Evolutionary conservation across 2,113 vertebrate species (phyloP), one percentile per base, ranked within the genome.

Genomic region (Saccopteryx bilineata): DNA sequence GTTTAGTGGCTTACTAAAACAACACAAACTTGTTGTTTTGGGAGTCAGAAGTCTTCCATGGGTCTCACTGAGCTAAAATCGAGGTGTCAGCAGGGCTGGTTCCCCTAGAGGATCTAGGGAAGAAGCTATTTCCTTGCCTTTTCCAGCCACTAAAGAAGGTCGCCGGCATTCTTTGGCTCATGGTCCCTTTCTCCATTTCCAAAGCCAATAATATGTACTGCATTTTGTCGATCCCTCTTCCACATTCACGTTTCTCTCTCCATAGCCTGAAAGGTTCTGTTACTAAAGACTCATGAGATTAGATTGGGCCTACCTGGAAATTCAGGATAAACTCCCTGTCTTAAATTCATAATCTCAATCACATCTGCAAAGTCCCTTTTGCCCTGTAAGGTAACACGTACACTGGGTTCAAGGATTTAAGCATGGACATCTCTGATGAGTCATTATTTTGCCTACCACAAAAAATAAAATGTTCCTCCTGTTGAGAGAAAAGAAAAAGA

Each of bases 401-500:
- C 8, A 91, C 5, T 56, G 52, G 11, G 46, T 69, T 68, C 48
- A 66, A 46, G 13, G 52, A 82, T 48, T 56, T 48, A 60, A 21
- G 12, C 6, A 13, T 18, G 12, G 15, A 50, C 46, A 31, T 33
- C 24, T 90, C 21, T 71, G n/a, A 91, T 46, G 13, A 48, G 9
- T 78, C n/a, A 26, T 18, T 28, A n/a, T 86, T 71, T 15, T 56
- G 15, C 26, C 17, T 52, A 46, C 12, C 6, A 91, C 9, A 56
- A 7, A 85, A 79, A 84, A 66, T 56, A 46, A 86, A 76, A 87
- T 56, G n/a, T 69, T 75, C 28, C 61, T 75, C 2, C 2, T 69
- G 14, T 61, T 75, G 61, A 90, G 61, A 76, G 82, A 90, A 48
- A 81, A 89, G 79, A 81, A 89, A 85, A 80, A 24, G 28, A 28